A percentile compares a stretch with the other conserved stretches of the same genome.
These are phyloP conservation scores for Diacarnus erythraeanus DNA, from an alignment of 37 sponge, comb jelly and placozoan species.

Conservation along the genomic window DNA sequence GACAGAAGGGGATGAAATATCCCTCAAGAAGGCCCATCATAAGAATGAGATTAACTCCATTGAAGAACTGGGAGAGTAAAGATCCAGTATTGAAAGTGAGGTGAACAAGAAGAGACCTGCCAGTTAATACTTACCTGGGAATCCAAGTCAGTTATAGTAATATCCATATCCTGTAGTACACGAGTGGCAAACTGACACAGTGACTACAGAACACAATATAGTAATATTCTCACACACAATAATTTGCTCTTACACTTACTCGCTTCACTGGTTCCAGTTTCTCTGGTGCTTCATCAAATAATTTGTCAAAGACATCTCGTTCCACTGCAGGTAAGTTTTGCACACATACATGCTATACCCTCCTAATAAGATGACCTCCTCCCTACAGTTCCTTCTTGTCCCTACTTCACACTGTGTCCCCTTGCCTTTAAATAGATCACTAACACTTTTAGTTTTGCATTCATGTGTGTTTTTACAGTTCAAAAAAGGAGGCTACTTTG, in stretches of 20 bases:
- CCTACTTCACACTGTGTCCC: too few species aligned
- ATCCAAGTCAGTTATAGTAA: conserved; percentile 57
- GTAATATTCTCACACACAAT: not conserved
- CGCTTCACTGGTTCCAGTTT: conserved; percentile 87
- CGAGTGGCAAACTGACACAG: conserved; percentile 59
- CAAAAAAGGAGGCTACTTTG: too few species aligned
- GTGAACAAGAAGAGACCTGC: too few species aligned
- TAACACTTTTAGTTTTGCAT: too few species aligned
- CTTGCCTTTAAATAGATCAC: too few species aligned
- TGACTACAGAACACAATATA: conserved; percentile 19
- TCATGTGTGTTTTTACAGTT: too few species aligned
- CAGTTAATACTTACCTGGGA: conserved; percentile 36
- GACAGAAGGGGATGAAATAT: conserved; percentile 89
- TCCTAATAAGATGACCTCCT: too few species aligned
- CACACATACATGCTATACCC: not conserved
- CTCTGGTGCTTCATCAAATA: conserved; percentile 92
- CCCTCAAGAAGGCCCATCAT: conserved; percentile 93
- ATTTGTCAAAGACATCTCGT: conserved; percentile 95
- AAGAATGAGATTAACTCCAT: conserved; percentile 82
- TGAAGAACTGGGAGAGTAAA: conserved; percentile 74
- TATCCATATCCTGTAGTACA: conserved; percentile 55
- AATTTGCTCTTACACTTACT: conserved; percentile 27
- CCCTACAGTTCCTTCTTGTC: too few species aligned
- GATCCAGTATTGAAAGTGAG: too few species aligned
- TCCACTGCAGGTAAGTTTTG: conserved; percentile 34